Percentiles rank a stretch among this genome's conserved stretches.
Conservation (phyloP, 2,888 invertebrate species). For the Caenorhabditis sp. region DNA sequence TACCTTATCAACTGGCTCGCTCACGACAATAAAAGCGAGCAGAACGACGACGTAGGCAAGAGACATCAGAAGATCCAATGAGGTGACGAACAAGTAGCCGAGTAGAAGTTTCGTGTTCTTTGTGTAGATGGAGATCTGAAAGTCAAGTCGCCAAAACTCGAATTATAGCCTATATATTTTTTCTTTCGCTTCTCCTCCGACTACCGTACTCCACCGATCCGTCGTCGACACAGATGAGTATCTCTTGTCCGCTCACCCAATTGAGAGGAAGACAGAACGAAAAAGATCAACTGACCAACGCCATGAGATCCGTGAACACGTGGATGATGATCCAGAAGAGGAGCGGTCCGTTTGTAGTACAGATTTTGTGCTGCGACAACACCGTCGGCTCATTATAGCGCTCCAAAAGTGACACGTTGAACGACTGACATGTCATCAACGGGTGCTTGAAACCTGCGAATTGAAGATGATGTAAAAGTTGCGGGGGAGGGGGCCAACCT, state of each 20-base stretch:
- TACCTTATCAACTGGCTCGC: constrained; percentile 59
- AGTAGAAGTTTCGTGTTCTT: constrained; percentile 55
- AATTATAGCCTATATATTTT: too few species aligned
- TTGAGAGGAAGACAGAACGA: too few species aligned
- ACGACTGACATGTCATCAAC: constrained; percentile 62
- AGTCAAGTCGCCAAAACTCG: too few species aligned
- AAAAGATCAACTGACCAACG: constrained; percentile 46
- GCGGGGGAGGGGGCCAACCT: constrained; percentile 31
- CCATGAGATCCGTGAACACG: constrained; percentile 60
- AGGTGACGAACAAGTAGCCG: constrained; percentile 56
- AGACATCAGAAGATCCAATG: constrained; percentile 60
- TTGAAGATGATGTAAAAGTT: not conserved
- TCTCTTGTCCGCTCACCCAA: not conserved
- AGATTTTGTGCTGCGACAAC: constrained; percentile 60
- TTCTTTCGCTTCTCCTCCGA: not conserved
- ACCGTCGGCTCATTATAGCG: constrained; percentile 55
- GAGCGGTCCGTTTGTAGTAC: constrained; percentile 63
- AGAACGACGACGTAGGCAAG: constrained; percentile 62
- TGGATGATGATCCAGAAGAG: constrained; percentile 67
- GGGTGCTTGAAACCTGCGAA: constrained; percentile 63
- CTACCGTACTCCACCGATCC: constrained; percentile 2
- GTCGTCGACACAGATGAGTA: not conserved
- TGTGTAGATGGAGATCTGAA: constrained; percentile 59
- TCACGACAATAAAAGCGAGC: constrained; percentile 49
- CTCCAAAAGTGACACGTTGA: constrained; percentile 61